Conservation (phyloP, 2,797 vertebrate species). For the Gephyroberyx darwinii region DNA sequence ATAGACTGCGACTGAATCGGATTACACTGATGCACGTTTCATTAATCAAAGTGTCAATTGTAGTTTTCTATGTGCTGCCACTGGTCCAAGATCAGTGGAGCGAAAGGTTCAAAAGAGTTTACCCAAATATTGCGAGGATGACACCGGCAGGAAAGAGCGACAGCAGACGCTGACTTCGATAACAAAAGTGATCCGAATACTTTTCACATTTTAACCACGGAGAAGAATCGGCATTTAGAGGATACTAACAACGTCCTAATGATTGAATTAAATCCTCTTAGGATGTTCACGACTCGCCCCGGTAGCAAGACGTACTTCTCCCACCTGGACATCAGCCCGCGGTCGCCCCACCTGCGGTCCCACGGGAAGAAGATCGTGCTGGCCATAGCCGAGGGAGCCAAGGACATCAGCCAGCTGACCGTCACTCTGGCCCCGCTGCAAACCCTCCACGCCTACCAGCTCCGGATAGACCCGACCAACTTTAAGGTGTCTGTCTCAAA, state of each 20-base stretch:
- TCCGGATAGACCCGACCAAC: conserved; percentile 81
- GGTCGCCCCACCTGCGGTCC: conserved; percentile 72
- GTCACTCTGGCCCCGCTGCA: conserved; percentile 78
- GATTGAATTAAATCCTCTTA: conserved; percentile 27
- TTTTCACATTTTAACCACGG: too few relatives aligned
- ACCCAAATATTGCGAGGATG: background rate
- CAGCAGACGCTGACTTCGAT: background rate
- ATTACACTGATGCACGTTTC: too few relatives aligned
- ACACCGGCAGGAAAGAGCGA: background rate
- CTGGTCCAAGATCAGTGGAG: background rate
- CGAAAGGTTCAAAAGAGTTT: background rate
- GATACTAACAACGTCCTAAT: too few relatives aligned
- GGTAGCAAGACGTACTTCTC: conserved; percentile 84
- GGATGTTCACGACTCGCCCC: conserved; percentile 80
- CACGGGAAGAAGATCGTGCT: conserved; percentile 81
- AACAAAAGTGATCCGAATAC: too few relatives aligned
- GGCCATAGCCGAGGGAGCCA: conserved; percentile 79
- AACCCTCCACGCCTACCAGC: conserved; percentile 80
- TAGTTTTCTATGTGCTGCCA: too few relatives aligned
- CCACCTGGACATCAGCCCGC: conserved; percentile 79
- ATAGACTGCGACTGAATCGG: too few relatives aligned
- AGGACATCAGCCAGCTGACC: conserved; percentile 78
- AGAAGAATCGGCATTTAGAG: too few relatives aligned
- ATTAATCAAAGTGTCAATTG: too few relatives aligned
- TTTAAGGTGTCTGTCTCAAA: conserved; percentile 77